These are phyloP conservation scores for Catharus ustulatus DNA, from an alignment of 2,797 vertebrate species.

Conservation along the genomic window DNA sequence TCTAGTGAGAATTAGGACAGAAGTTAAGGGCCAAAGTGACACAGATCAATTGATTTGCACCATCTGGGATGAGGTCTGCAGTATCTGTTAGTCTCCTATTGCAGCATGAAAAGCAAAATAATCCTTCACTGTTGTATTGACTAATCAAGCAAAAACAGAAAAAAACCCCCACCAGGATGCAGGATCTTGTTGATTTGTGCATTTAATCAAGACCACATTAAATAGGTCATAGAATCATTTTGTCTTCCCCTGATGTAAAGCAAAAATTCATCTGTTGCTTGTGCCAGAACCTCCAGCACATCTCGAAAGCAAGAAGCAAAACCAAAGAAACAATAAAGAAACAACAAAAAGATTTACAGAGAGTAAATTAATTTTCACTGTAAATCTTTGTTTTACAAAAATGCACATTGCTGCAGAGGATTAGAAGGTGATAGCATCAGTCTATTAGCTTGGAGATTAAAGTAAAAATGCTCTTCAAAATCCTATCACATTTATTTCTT, in stretches of 20 bases:
- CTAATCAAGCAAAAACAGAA: neutral
- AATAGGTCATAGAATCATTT: neutral
- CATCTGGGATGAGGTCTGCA: neutral
- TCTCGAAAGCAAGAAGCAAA: constrained; percentile 1
- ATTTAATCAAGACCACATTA: neutral
- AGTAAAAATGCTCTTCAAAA: constrained; percentile 54
- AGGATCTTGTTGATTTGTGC: neutral
- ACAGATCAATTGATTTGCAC: neutral
- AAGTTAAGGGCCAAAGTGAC: neutral
- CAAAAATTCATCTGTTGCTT: neutral
- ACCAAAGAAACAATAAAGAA: neutral
- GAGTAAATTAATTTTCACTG: constrained; percentile 46
- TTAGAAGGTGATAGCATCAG: constrained; percentile 53
- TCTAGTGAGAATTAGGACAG: neutral
- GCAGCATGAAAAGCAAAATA: neutral
- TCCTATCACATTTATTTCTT: constrained; percentile 39
- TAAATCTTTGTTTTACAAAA: constrained; percentile 50
- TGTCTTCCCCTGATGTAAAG: constrained; percentile 24
- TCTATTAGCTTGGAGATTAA: constrained; percentile 50
- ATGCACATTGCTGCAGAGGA: constrained; percentile 41
- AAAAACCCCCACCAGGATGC: rapidly evolving
- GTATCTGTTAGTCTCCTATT: neutral
- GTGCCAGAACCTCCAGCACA: neutral
- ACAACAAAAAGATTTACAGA: neutral
- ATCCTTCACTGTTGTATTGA: neutral